Conservation (phyloP, 2,888 invertebrate genomes). For the Spodoptera littoralis region DNA sequence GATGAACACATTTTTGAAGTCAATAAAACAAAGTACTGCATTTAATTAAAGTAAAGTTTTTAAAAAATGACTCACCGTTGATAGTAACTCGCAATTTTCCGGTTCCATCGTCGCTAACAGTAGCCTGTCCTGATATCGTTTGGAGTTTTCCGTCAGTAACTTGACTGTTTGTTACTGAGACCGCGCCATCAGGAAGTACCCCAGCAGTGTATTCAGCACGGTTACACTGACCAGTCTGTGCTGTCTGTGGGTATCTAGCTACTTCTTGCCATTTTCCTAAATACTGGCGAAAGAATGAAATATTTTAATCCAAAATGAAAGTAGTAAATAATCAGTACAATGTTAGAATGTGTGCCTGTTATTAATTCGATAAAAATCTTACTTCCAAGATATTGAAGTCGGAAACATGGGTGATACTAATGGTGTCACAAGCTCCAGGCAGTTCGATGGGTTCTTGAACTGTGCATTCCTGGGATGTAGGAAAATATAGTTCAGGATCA, state of each 20-base stretch:
- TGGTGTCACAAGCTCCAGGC: background rate
- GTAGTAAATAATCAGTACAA: background rate
- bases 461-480: too few species aligned
- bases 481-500: too few species aligned
- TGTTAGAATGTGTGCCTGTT: background rate
- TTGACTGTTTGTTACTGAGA: slow-evolving; percentile 18
- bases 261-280: slow-evolving; percentile 26
- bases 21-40: too few species aligned
- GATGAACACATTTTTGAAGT: too few species aligned
- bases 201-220: background rate
- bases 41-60: too few species aligned
- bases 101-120: background rate
- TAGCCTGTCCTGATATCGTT: slow-evolving; percentile 16
- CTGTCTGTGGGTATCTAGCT: slow-evolving; percentile 23
- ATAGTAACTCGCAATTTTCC: slow-evolving; percentile 17
- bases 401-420: slow-evolving; percentile 53
- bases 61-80: slow-evolving; percentile 15
- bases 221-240: slow-evolving; percentile 30
- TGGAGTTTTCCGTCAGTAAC: slow-evolving; percentile 11
- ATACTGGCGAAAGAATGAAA: slow-evolving; percentile 6
- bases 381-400: slow-evolving; percentile 69
- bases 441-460: background rate
- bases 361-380: slow-evolving; percentile 47
- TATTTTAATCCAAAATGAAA: background rate
- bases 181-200: background rate